phyloP scores from a whole-genome alignment of 2,797 vertebrate species.

The Gephyroberyx darwinii region DNA sequence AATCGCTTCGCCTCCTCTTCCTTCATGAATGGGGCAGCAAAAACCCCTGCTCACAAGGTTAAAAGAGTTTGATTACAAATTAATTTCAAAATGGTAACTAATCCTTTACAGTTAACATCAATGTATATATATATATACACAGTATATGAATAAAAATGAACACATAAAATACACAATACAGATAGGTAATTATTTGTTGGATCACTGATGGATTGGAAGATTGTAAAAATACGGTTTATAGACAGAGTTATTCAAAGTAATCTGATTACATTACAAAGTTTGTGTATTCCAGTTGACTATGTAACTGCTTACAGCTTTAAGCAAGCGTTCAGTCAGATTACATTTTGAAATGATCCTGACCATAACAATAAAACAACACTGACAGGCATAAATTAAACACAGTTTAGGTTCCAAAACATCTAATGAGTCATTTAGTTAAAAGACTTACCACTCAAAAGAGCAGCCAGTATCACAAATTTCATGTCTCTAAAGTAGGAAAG shows the following conservation, averaged over 20 bases:
- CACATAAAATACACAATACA: too few relatives aligned
- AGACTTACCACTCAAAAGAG: slow-evolving; percentile 69
- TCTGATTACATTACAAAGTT: background rate
- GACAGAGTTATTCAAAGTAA: background rate
- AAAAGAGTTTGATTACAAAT: background rate
- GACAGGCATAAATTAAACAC: background rate
- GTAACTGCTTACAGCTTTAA: background rate
- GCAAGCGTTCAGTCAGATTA: background rate
- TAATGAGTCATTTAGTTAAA: background rate
- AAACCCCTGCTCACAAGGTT: slow-evolving; percentile 52
- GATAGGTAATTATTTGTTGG: too few relatives aligned
- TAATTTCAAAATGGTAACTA: too few relatives aligned
- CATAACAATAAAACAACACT: background rate
- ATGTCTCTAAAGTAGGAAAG: slow-evolving; percentile 57
- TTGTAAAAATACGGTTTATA: background rate
- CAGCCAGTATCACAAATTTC: slow-evolving; percentile 63
- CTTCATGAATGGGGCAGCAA: slow-evolving; percentile 72
- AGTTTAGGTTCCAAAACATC: background rate
- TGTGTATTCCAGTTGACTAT: background rate
- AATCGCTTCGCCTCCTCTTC: slow-evolving; percentile 74
- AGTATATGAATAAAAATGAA: too few relatives aligned
- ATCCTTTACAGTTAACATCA: too few relatives aligned
- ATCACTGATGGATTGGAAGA: too few relatives aligned
- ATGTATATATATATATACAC: too few relatives aligned
- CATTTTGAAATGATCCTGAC: background rate